Percentiles rank a stretch among this genome's conserved stretches.
phyloP scores from a whole-genome alignment of 2,113 vertebrate species.

The Malaclemys terrapin region DNA sequence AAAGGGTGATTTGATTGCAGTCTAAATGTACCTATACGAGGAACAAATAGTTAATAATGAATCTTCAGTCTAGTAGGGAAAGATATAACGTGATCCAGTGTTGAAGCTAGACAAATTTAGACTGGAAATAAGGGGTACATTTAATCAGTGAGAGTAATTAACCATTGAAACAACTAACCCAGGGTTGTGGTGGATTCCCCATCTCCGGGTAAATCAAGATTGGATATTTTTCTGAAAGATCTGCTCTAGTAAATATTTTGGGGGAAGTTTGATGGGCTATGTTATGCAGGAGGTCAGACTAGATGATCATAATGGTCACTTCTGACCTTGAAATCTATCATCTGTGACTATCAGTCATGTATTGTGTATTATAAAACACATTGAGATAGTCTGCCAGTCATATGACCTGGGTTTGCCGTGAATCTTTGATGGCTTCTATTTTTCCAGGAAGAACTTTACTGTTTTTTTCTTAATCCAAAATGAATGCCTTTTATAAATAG shows the following conservation, averaged over 20 bases:
- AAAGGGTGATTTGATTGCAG: neutral
- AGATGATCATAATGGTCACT: neutral
- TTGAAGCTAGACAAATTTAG: neutral
- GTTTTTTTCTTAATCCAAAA: neutral
- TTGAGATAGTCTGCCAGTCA: neutral
- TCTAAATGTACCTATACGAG: neutral
- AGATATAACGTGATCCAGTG: neutral
- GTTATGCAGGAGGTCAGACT: neutral
- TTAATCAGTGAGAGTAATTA: neutral
- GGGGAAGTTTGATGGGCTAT: neutral
- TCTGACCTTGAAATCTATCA: neutral
- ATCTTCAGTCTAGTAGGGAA: neutral
- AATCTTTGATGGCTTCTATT: conserved; percentile 33
- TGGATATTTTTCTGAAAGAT: neutral
- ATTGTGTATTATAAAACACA: neutral
- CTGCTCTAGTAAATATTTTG: neutral
- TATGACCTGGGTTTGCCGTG: neutral
- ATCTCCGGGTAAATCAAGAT: neutral
- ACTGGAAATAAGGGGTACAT: neutral
- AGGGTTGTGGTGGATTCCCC: neutral
- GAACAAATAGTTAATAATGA: neutral
- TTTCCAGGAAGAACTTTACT: conserved; percentile 36
- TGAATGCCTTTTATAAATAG: neutral
- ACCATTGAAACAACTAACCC: neutral
- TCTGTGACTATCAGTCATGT: conserved; percentile 1